These are phyloP conservation scores for Lepidocolaptes lacrymiger DNA, from an alignment of 2,797 vertebrate species.

Conservation along the genomic window DNA sequence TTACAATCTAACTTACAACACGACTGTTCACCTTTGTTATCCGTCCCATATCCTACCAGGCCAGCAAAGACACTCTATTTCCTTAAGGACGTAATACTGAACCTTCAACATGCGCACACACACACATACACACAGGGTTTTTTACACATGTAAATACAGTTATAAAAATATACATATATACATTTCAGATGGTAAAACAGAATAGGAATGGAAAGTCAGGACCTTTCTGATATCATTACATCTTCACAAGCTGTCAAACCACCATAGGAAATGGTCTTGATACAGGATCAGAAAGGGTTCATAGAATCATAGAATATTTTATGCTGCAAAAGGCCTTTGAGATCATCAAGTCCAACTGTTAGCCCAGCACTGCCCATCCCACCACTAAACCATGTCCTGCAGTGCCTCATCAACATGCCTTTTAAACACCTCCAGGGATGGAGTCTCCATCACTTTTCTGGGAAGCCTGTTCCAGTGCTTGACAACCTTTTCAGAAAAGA, in stretches of 20 bases:
- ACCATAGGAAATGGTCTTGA: not conserved
- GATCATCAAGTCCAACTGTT: too few species aligned
- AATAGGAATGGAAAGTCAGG: not conserved
- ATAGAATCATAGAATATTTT: not conserved
- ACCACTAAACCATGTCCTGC: not conserved
- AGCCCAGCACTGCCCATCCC: not conserved
- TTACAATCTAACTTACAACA: not conserved
- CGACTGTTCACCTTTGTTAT: fast-evolving
- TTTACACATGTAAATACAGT: too few species aligned
- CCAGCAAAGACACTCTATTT: not conserved
- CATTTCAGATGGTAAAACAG: not conserved
- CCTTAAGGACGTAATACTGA: not conserved
- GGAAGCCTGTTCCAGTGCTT: not conserved
- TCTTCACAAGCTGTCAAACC: not conserved
- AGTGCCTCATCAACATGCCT: fast-evolving
- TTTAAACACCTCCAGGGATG: not conserved
- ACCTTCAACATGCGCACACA: not conserved
- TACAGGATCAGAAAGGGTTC: not conserved
- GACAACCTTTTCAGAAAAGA: not conserved
- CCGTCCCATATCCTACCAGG: not conserved
- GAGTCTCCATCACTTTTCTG: fast-evolving
- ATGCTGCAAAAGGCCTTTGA: not conserved
- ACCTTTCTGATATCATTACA: not conserved
- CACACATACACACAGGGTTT: too few species aligned
- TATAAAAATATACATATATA: not conserved